Evolutionary conservation across 2,888 invertebrate genomes (phyloP).

Genomic region (Drosophila prostipennis): DNA sequence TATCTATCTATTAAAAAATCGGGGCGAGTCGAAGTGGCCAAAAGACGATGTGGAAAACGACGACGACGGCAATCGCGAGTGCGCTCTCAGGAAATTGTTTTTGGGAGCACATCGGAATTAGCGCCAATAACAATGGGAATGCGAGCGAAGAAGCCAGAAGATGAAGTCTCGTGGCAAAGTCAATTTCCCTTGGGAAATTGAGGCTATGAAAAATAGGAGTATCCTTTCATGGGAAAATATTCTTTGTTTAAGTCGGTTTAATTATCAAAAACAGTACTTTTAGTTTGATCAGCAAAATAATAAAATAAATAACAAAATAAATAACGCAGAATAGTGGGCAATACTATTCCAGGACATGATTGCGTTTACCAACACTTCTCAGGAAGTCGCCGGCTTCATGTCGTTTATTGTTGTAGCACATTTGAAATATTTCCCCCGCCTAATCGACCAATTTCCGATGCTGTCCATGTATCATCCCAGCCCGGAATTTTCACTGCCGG

Average conservation of each 20-base stretch:
- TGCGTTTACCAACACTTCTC: constrained; percentile 14
- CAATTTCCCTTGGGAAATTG: constrained; percentile 32
- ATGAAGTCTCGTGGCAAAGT: constrained; percentile 14
- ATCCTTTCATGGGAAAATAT: not conserved
- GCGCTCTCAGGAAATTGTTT: constrained; percentile 71
- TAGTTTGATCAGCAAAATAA: too few species aligned
- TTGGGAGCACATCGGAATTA: constrained; percentile 59
- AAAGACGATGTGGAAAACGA: constrained; percentile 55
- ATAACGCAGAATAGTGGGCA: constrained; percentile 55
- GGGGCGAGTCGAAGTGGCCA: constrained; percentile 69
- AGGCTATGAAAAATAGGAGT: constrained; percentile 8
- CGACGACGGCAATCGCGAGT: constrained; percentile 50
- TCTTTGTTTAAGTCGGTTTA: not conserved
- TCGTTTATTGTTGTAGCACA: constrained; percentile 12
- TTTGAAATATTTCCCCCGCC: constrained; percentile 20
- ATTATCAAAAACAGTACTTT: not conserved
- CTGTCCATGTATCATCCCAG: constrained; percentile 29
- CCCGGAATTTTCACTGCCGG: constrained; percentile 22
- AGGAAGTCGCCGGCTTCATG: not conserved
- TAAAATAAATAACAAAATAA: too few species aligned
- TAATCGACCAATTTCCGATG: constrained; percentile 41
- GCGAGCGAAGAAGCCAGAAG: constrained; percentile 13
- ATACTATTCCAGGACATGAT: constrained; percentile 6
- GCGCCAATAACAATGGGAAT: constrained; percentile 65
- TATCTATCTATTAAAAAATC: constrained; percentile 80